Evolutionary conservation across 2,888 invertebrate species (phyloP), one percentile per base, ranked within the genome.

Genomic region (Acholoe squamosa): DNA sequence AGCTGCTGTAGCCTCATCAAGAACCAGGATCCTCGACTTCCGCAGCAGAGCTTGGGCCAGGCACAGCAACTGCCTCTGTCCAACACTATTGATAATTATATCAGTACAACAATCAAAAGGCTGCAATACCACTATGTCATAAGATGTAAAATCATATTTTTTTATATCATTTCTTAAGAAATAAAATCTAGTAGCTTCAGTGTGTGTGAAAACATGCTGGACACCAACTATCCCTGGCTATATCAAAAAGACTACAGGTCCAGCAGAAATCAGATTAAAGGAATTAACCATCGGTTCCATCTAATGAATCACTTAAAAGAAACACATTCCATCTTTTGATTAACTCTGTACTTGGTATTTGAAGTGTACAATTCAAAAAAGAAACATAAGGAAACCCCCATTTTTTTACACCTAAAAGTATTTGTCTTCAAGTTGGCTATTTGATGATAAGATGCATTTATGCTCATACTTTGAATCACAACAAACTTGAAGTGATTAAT

Each of bases 21-120:
- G 67, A 7, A 67, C 67, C 14, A 67, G n/a, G 14, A 67, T n/a
- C 67, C n/a, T 67, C 7, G 67, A 67, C 67, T 67, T 67, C n/a
- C 67, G 67, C 67, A 67, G 67, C 14, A 67, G 12, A 25, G 67
- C 67, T 22, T 25, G 67, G 67, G 14, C 67, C n/a, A 67, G n/a
- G n/a, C 67, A 67, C n/a, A 67, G 14, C 67, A 67, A 67, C 67
- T 67, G 67, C n/a, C 67, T 12, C 67, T 67, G 67, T 7, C 67
- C 67, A 67, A 67, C 67, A 67, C 67, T 67, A 91, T n/a, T n/a
- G 95, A 95, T n/a, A n/a, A 54, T 54, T 14, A 14, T 10, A 54
- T 14, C 12, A 19, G 12, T 14, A 54, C 19, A 14, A 54, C 10
- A 54, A 19, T 14, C 12, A n/a, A n/a, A n/a, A n/a, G n/a, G n/a